Evolutionary conservation across 37 sponge, comb jelly and placozoan species (phyloP).

Genomic region (Bolinopsis microptera): DNA sequence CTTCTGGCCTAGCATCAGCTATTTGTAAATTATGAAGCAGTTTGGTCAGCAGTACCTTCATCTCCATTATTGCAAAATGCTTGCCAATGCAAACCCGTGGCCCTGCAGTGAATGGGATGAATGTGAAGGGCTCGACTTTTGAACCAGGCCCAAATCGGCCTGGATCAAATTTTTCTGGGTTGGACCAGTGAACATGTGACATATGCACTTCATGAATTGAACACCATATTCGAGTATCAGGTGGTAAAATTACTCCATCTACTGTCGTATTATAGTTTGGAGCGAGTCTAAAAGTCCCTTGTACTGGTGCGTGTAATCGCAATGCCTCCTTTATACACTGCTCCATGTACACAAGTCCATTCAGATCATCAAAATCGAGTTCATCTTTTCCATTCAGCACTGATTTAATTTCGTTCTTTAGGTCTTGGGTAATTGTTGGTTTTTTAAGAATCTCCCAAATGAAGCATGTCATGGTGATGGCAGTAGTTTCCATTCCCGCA

Average conservation of each 20-base stretch:
- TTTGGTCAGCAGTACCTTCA: neutral
- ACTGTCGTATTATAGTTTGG: neutral
- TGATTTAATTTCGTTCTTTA: neutral
- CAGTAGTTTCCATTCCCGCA: conserved; percentile 42
- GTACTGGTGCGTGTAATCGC: neutral
- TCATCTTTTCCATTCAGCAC: neutral
- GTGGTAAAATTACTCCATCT: neutral
- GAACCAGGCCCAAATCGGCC: neutral
- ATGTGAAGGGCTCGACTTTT: neutral
- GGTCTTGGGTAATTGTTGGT: neutral
- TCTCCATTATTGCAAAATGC: conserved; percentile 29
- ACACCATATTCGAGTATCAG: neutral
- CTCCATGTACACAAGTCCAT: neutral
- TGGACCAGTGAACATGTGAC: neutral
- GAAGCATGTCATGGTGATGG: neutral
- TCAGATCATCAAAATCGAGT: conserved; percentile 15
- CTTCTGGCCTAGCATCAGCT: neutral
- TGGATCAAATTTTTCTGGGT: neutral
- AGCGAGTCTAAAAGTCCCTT: neutral
- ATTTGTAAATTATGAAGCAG: neutral
- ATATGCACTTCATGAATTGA: neutral
- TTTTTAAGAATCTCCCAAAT: neutral
- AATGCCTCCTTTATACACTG: conserved; percentile 28
- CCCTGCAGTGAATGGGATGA: neutral
- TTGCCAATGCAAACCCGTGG: conserved; percentile 28